Evolutionary conservation across 2,888 invertebrate species (phyloP), one percentile per base, ranked within the genome.

Genomic region (Bellardia bayeri): DNA sequence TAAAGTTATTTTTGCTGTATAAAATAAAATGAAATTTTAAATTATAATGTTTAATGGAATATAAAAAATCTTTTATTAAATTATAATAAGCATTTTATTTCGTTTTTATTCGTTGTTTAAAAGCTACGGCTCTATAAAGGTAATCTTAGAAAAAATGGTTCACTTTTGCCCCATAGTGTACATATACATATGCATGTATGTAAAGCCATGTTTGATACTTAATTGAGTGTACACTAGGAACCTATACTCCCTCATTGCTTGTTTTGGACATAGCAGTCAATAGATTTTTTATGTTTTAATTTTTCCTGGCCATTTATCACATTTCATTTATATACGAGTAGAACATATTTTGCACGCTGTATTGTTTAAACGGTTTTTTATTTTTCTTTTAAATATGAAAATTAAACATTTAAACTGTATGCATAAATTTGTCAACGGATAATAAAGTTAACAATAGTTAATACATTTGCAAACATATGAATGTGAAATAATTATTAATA

Each of bases 361-460:
- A 42, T 64, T 54, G 30, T 56, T 71, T 23, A 33, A 68, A 40
- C 37, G 13, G 16, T 45, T 56, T 61, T 40, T 54, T 49, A 51
- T 61, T 61, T 51, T 54, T 64, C 16, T 4, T 45, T 1, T 58
- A 45, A 37, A 37, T 23, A 49, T 4, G 16, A 75, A 58, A 49
- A 68, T 66, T 66, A 66, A 72, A 79, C 51, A 79, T 84, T 74
- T 33, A 79, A 79, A 72, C 37, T 61, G 58, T 66, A 74, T 74
- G 68, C 79, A 84, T 79, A 79, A 72, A 84, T 79, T 79, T 84
- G 79, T 84, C 79, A 74, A 8, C 79, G 79, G 74, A 79, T 79
- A 84, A 84, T 74, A 79, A 79, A 79, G 84, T 84, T 84, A 84
- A 79, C 84, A 84, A 79, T 79, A 79, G 84, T 79, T 84, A 83